Evolutionary conservation across 1,140 invertebrate species (phyloP).

Genomic region (Drosophila rufa): DNA sequence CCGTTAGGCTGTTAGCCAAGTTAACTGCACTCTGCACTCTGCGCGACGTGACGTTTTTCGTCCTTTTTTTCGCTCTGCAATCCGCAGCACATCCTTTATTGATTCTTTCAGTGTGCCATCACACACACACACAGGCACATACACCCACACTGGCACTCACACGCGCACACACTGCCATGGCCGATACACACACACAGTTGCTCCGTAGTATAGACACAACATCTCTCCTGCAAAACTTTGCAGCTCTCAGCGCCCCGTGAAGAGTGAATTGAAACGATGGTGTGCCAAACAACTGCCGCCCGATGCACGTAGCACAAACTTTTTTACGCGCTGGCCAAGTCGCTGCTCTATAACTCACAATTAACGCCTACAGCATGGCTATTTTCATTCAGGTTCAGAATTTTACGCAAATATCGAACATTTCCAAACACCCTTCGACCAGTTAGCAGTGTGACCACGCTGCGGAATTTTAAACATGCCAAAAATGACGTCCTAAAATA

Average conservation of each 20-base stretch:
- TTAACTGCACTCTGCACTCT: constrained; percentile 29
- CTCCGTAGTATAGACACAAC: constrained; percentile 37
- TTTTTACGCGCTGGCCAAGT: constrained; percentile 47
- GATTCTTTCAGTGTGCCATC: constrained; percentile 78
- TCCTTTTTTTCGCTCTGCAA: constrained; percentile 57
- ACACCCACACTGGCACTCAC: constrained; percentile 44
- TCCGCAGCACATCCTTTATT: constrained; percentile 80
- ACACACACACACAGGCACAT: constrained; percentile 45
- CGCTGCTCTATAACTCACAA: constrained; percentile 24
- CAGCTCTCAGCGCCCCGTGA: constrained; percentile 22
- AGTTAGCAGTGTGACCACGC: constrained; percentile 25
- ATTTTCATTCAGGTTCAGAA: constrained; percentile 49
- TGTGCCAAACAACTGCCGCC: neutral
- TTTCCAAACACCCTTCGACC: constrained; percentile 66
- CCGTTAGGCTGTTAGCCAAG: constrained; percentile 13
- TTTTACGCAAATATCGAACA: constrained; percentile 73
- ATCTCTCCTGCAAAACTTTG: constrained; percentile 40
- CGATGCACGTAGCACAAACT: constrained; percentile 17
- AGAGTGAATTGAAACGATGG: constrained; percentile 6
- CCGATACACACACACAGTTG: constrained; percentile 46
- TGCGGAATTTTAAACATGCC: neutral
- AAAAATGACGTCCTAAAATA: neutral
- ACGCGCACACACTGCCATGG: constrained; percentile 50
- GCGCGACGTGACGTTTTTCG: constrained; percentile 22
- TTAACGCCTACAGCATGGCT: constrained; percentile 34